Percentiles rank a stretch among this genome's conserved stretches.
Conservation (phyloP, 2,888 invertebrate genomes). For the Petrolisthes manimaculis region DNA sequence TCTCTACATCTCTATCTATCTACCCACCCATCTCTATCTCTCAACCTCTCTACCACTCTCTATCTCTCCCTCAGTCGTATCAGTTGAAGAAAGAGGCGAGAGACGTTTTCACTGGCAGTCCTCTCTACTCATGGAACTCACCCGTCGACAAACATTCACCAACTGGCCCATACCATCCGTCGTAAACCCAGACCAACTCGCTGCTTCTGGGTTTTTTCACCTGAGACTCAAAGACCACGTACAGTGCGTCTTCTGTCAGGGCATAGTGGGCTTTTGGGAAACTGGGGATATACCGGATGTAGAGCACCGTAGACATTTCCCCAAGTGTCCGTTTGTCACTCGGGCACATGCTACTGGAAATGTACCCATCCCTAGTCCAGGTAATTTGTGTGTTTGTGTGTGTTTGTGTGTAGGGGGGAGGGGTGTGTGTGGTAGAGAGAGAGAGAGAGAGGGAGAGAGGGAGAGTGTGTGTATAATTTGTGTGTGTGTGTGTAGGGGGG, state of each 20-base stretch:
- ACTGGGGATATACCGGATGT: slow-evolving; percentile 82
- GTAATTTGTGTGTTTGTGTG: too few species aligned
- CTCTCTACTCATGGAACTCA: slow-evolving; percentile 44
- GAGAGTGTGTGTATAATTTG: too few species aligned
- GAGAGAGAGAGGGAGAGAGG: too few species aligned
- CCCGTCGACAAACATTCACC: slow-evolving; percentile 52
- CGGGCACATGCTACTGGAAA: slow-evolving; percentile 77
- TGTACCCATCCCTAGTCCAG: slow-evolving; percentile 75
- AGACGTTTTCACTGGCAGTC: slow-evolving; percentile 49
- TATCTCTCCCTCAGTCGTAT: neutral
- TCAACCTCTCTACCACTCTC: too few species aligned
- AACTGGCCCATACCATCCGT: slow-evolving; percentile 68
- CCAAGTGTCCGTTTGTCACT: slow-evolving; percentile 82
- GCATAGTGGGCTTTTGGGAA: slow-evolving; percentile 85
- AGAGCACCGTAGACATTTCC: slow-evolving; percentile 86
- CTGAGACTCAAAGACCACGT: slow-evolving; percentile 80
- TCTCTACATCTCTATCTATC: too few species aligned
- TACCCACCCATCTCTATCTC: too few species aligned
- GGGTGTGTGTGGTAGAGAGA: too few species aligned
- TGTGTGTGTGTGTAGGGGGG: too few species aligned
- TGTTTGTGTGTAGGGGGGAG: too few species aligned
- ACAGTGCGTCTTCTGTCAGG: slow-evolving; percentile 87
- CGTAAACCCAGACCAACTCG: slow-evolving; percentile 77
- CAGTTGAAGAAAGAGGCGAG: slow-evolving; percentile 31
- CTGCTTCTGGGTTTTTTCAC: slow-evolving; percentile 87